Conservation (phyloP, 1,140 invertebrate species). For the Eumeta japonica region DNA sequence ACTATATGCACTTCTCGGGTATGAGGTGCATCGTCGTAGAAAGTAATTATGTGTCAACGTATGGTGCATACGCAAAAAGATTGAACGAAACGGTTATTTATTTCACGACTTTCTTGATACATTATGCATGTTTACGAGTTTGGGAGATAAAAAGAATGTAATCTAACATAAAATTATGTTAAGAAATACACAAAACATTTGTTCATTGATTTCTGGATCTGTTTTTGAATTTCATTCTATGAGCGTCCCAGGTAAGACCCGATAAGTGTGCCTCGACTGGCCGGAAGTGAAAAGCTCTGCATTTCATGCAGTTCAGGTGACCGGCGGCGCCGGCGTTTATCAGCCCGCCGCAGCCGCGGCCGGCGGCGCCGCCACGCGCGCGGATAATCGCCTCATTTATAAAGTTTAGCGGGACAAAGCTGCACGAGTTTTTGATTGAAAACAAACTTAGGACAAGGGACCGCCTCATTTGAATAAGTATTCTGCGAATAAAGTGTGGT, state of each 20-base stretch:
- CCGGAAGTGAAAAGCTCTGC: constrained; percentile 40
- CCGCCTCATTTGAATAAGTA: constrained; percentile 58
- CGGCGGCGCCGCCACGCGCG: constrained; percentile 8
- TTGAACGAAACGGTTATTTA: no score
- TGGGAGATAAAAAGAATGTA: no score
- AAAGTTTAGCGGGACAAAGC: constrained; percentile 54
- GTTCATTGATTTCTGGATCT: no score
- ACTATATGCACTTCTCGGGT: no score
- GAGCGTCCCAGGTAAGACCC: not conserved
- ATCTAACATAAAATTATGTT: no score
- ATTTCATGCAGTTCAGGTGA: constrained; percentile 54
- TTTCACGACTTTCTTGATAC: no score
- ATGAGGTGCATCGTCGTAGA: no score
- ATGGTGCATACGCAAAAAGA: no score
- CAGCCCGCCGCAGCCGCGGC: constrained; percentile 21
- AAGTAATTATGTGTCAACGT: no score
- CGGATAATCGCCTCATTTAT: constrained; percentile 56
- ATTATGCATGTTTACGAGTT: no score
- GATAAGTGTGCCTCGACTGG: not conserved
- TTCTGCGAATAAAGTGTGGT: constrained; percentile 57
- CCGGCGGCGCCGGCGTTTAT: constrained; percentile 39
- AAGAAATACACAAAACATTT: no score
- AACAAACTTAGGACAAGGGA: constrained; percentile 56
- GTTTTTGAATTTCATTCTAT: no score
- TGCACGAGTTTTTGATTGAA: constrained; percentile 55